These are phyloP conservation scores for Pterophyllum scalare DNA, from an alignment of 2,113 vertebrate genomes.

Conservation along the genomic window DNA sequence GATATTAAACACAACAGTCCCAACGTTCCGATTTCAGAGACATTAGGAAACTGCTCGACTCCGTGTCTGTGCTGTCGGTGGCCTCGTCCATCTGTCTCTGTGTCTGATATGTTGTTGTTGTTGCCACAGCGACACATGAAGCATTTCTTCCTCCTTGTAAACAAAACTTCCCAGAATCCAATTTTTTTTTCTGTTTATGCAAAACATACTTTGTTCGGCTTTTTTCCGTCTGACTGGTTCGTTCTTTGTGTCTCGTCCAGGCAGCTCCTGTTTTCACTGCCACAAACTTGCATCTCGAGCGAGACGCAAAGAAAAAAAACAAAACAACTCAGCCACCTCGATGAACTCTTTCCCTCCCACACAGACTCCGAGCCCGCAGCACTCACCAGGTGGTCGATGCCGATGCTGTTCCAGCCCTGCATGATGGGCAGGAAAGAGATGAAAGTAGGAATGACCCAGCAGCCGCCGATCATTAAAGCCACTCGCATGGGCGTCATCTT, in stretches of 20 bases:
- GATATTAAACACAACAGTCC: not conserved
- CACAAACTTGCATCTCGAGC: not conserved
- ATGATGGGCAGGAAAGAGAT: conserved; percentile 99
- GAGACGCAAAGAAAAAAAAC: not conserved
- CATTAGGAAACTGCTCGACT: not conserved
- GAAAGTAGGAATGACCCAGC: conserved; percentile 95
- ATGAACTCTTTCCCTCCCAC: not conserved
- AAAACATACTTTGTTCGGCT: not conserved
- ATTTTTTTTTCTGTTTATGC: conserved; percentile 7
- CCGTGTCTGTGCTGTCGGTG: conserved; percentile 19
- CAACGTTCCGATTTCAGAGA: not conserved
- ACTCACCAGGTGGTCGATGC: conserved; percentile 94
- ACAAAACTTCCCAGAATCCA: not conserved
- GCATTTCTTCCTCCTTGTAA: conserved; percentile 15
- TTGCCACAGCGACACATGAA: conserved; percentile 1
- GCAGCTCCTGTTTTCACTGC: not conserved
- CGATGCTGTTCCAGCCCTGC: conserved; percentile 99
- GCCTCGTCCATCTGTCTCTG: conserved; percentile 10
- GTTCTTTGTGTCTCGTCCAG: not conserved
- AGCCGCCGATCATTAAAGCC: conserved; percentile 94
- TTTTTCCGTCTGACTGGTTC: not conserved
- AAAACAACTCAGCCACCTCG: not conserved
- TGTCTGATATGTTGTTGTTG: conserved; percentile 37
- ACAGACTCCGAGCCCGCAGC: no score
- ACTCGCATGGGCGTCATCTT: conserved; percentile 98